Percentiles rank a stretch among this genome's conserved stretches.
Conservation (phyloP, 2,797 vertebrate genomes). For the Melanotaenia parkinsoni region DNA sequence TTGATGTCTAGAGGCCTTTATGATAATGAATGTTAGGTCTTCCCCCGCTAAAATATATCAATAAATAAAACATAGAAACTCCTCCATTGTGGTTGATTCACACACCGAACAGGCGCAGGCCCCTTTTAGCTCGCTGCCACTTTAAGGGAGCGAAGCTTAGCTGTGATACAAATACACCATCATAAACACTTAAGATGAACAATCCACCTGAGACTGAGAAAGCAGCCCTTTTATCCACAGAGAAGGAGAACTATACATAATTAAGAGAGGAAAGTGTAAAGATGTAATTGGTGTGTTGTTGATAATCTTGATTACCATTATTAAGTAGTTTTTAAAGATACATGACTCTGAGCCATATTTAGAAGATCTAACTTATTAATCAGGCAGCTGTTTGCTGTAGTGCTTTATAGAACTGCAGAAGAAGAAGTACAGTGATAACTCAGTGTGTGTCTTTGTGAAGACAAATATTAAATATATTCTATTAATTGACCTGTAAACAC, state of each 20-base stretch:
- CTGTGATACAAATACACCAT: constrained; percentile 73
- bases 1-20: constrained; percentile 87
- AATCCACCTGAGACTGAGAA: constrained; percentile 83
- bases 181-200: constrained; percentile 83
- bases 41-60: constrained; percentile 82
- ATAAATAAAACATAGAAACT: constrained; percentile 87
- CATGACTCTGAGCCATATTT: constrained; percentile 87
- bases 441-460: neutral
- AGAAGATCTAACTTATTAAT: constrained; percentile 85
- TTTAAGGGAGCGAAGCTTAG: constrained; percentile 67
- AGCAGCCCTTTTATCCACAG: constrained; percentile 69
- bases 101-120: constrained; percentile 30
- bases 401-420: constrained; percentile 72
- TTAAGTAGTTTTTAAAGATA: constrained; percentile 85
- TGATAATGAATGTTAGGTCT: constrained; percentile 84
- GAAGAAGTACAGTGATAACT: constrained; percentile 57
- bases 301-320: constrained; percentile 85
- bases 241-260: constrained; percentile 81
- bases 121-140: constrained; percentile 66
- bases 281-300: constrained; percentile 84
- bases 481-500: constrained; percentile 13
- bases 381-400: constrained; percentile 84
- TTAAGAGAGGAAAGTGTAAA: constrained; percentile 86
- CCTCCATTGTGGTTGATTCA: constrained; percentile 73
- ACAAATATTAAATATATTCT: constrained; percentile 14